Conservation (phyloP, 2,888 invertebrate species). For the Drosophila tanythrix region DNA sequence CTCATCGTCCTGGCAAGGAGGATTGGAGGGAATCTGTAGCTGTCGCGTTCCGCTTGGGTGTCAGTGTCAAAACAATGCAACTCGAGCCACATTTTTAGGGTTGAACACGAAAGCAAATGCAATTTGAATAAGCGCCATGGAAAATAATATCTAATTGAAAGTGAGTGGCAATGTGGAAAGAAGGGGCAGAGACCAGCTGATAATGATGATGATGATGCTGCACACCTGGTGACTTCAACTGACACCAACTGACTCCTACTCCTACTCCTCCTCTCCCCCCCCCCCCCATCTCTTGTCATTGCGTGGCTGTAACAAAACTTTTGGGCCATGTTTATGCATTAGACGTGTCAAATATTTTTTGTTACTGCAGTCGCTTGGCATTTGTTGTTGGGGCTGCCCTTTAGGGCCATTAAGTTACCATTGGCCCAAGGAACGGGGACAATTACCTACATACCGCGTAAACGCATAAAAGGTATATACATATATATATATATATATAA, state of each 20-base stretch:
- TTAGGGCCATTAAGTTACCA: constrained; percentile 73
- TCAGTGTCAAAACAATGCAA: constrained; percentile 79
- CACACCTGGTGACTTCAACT: constrained; percentile 50
- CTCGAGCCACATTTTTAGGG: constrained; percentile 57
- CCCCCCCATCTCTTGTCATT: background rate
- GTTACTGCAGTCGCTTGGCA: constrained; percentile 53
- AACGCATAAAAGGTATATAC: constrained; percentile 12
- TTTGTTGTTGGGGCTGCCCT: constrained; percentile 44
- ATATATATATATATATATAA: background rate
- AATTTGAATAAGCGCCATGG: constrained; percentile 63
- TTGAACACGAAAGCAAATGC: constrained; percentile 39
- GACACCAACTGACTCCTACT: background rate
- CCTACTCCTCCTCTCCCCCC: background rate
- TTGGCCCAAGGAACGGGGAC: constrained; percentile 10
- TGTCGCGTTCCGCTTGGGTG: constrained; percentile 67
- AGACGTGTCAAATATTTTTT: constrained; percentile 68
- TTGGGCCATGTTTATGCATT: constrained; percentile 78
- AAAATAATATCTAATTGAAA: constrained; percentile 53
- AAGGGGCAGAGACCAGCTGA: constrained; percentile 3
- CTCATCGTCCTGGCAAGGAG: background rate
- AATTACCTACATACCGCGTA: constrained; percentile 17
- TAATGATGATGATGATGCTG: constrained; percentile 24
- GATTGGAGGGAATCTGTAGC: constrained; percentile 25
- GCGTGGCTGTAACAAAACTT: constrained; percentile 40
- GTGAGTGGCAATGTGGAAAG: constrained; percentile 31